Base-by-base conservation (phyloP, 1,140 invertebrate genomes). In the Tetraneura akinire region DNA sequence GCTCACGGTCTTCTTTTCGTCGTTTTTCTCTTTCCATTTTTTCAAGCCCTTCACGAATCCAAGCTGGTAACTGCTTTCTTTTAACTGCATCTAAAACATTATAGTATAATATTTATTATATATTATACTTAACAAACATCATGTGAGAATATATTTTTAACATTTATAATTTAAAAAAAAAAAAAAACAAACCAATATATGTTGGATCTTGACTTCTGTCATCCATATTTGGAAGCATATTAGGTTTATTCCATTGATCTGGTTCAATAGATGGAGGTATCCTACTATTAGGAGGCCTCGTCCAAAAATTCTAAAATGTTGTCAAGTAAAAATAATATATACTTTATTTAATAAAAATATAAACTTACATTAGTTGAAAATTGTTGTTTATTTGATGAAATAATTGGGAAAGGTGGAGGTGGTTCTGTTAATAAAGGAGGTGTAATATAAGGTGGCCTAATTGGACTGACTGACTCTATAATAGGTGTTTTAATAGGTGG, bases 1-100 rank as follows among this genome's bases (percentile, higher is more conserved):
- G 88, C 83, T 94, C 92, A 68, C 90, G 90, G 85, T 97, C 94
- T 81, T 94, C 87, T 83, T 95, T 94, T 83, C 92, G 95, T 83
- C 92, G 91, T 86, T 98, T 98, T 83, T 98, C 96, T 68, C 93
- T 88, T 86, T 98, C 96, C 94, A 98, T 98, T 88, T 98, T 98
- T 85, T 98, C 96, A 80, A 98, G 86, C 49, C 96, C 95, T 88
- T 97, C 95, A 83, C 96, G 88, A 81, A 98, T 98, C 97, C 97
- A 99, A 8, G 93, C 93, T 62, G 97, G 97, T 32, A 99, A 88
- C 84, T 94, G 91, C 84, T 95, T 92, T 47, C 96, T 87, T 86
- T 96, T 97, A 37, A 92, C 93, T 32, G 95, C 94, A 88, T 98
- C 96, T 87, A 89, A 84, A 80, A 88, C 10, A 68, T 47, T 14